Evolutionary conservation across 2,113 vertebrate genomes (phyloP), one percentile per base, ranked within the genome.

Genomic region (Grus americana): DNA sequence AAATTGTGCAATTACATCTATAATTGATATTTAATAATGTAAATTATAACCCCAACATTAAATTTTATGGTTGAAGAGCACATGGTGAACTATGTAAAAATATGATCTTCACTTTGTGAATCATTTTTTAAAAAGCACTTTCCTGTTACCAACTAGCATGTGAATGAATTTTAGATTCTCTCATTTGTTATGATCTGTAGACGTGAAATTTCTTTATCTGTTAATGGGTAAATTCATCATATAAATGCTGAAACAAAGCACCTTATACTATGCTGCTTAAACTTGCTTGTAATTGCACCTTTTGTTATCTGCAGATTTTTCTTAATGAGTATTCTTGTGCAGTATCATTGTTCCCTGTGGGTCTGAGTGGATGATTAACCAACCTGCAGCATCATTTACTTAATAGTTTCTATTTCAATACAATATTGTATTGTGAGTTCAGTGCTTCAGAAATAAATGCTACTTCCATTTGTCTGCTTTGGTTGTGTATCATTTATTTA

Each of bases 191-290:
- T 65, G 84, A 91, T 94, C 96, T 93, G 87, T 97, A 98, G 85
- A 97, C 95, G 93, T 98, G 96, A 97, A 96, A 97, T 90, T 96
- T 96, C 97, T 97, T 97, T 96, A 92, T 97, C 96, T 98, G 95
- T 96, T 93, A 95, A 96, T 97, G 95, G 95, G 74, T 91, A 94
- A 97, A 86, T 85, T 85, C 91, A 95, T 92, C 94, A 96, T 93
- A 97, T 94, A 98, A 96, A 95, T 93, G 96, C 97, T 96, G 95
- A 98, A 98, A 97, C 93, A 93, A 98, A 98, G 98, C 98, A 98
- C 98, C 98, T 98, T 98, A 98, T 97, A 97, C 88, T 98, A 98
- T 98, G 98, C 98, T 98, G 98, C 98, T 98, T 98, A 97, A 95
- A 97, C 68, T 98, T 97, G 97, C 98, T 98, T 98, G 98, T 98